These are phyloP conservation scores for Sebastiscus albofasciatus DNA, from an alignment of 2,797 vertebrate species.

Conservation along the genomic window DNA sequence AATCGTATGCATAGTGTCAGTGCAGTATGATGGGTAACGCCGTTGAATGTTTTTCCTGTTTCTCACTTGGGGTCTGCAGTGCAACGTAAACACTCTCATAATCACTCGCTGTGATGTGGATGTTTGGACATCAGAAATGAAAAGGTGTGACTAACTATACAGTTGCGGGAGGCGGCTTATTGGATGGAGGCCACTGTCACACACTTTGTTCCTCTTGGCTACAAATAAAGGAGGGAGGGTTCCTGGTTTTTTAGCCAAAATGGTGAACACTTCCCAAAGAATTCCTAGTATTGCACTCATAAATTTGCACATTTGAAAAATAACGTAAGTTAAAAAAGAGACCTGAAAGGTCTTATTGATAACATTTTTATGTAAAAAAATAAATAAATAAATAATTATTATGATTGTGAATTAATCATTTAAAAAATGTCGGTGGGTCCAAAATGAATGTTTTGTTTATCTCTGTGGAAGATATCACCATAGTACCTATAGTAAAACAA, in stretches of 20 bases:
- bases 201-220: constrained; percentile 11
- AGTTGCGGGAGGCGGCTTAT: background rate
- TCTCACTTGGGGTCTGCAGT: constrained; percentile 24
- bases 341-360: background rate
- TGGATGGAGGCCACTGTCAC: background rate
- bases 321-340: too few relatives aligned
- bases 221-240: background rate
- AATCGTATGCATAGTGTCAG: constrained; percentile 35
- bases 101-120: constrained; percentile 16
- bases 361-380: background rate
- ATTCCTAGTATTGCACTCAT: background rate
- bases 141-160: constrained; percentile 2
- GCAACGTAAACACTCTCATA: constrained; percentile 51
- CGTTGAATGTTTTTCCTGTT: constrained; percentile 64
- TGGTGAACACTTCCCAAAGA: background rate
- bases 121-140: constrained; percentile 20
- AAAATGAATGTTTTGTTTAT: background rate
- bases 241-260: background rate
- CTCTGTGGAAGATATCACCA: background rate
- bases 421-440: background rate
- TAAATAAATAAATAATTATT: too few relatives aligned
- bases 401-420: background rate
- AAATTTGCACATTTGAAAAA: background rate
- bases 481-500: background rate
- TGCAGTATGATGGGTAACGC: constrained; percentile 18